phyloP scores from a whole-genome alignment of 37 sponge, comb jelly and placozoan genomes.

The Agelas oroides region DNA sequence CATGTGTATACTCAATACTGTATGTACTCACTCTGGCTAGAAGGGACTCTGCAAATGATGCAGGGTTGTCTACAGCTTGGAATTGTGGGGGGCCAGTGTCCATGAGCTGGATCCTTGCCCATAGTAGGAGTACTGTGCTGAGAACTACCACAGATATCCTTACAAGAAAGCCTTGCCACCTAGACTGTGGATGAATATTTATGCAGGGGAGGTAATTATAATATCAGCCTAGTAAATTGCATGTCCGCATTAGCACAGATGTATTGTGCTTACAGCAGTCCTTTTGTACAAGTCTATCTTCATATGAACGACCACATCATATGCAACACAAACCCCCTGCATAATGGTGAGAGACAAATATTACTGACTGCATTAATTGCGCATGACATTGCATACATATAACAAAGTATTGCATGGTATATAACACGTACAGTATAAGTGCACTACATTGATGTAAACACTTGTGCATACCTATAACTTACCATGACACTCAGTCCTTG shows the following conservation, averaged over 20 bases:
- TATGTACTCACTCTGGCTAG: slow-evolving; percentile 50
- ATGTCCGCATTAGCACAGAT: too few species aligned
- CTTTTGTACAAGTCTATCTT: background rate
- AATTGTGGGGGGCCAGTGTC: slow-evolving; percentile 71
- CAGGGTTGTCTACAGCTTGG: slow-evolving; percentile 85
- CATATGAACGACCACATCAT: slow-evolving; percentile 42
- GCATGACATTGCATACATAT: too few species aligned
- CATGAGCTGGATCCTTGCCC: slow-evolving; percentile 46
- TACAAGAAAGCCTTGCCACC: background rate
- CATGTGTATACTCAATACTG: too few species aligned
- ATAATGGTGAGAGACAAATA: background rate
- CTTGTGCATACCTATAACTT: background rate
- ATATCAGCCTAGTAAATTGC: background rate
- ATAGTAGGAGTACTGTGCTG: slow-evolving; percentile 1
- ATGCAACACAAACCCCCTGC: slow-evolving; percentile 61
- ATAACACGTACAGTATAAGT: too few species aligned
- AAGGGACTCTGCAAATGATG: slow-evolving; percentile 69
- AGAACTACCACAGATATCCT: background rate
- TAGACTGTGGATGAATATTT: background rate
- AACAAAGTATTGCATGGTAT: too few species aligned
- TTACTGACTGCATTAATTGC: too few species aligned
- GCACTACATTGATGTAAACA: too few species aligned
- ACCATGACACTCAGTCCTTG: slow-evolving; percentile 81
- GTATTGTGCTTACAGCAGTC: too few species aligned
- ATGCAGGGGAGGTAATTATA: background rate